Conservation (phyloP, 2,888 invertebrate species). For the Julus scandinavius region DNA sequence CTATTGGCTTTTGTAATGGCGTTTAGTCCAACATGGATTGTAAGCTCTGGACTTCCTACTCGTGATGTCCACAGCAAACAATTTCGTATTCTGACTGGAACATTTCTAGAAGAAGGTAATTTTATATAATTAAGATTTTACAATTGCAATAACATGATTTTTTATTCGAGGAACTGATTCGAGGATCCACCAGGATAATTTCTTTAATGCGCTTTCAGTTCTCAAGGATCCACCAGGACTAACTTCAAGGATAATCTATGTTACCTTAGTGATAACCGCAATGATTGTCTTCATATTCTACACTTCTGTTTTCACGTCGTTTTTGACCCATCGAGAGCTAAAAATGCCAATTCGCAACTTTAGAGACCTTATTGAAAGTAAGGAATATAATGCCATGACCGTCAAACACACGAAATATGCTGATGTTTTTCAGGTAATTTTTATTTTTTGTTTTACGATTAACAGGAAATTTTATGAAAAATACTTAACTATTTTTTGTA, state of each 20-base stretch:
- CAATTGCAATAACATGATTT: not conserved
- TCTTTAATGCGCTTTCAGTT: not conserved
- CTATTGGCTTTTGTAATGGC: not conserved
- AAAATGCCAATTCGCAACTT: slow-evolving; percentile 46
- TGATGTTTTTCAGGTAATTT: slow-evolving; percentile 32
- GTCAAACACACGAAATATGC: slow-evolving; percentile 23
- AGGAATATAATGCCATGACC: slow-evolving; percentile 8
- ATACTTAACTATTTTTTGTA: not conserved
- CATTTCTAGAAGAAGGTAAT: slow-evolving; percentile 50
- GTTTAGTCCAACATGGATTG: slow-evolving; percentile 24
- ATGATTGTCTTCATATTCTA: slow-evolving; percentile 52
- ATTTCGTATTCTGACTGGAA: not conserved
- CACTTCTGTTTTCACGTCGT: slow-evolving; percentile 53
- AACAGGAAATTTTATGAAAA: not conserved
- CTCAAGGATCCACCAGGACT: slow-evolving; percentile 44
- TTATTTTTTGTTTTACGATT: not conserved
- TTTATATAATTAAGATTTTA: not conserved
- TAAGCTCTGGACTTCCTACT: not conserved
- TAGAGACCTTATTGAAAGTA: not conserved
- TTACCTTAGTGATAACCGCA: slow-evolving; percentile 31
- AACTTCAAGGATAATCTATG: slow-evolving; percentile 48
- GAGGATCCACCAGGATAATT: slow-evolving; percentile 20
- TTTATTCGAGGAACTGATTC: not conserved
- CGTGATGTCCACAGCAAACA: not conserved
- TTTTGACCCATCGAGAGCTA: slow-evolving; percentile 47